Evolutionary conservation across 2,113 vertebrate species (phyloP).

Genomic region (Zootoca vivipara): DNA sequence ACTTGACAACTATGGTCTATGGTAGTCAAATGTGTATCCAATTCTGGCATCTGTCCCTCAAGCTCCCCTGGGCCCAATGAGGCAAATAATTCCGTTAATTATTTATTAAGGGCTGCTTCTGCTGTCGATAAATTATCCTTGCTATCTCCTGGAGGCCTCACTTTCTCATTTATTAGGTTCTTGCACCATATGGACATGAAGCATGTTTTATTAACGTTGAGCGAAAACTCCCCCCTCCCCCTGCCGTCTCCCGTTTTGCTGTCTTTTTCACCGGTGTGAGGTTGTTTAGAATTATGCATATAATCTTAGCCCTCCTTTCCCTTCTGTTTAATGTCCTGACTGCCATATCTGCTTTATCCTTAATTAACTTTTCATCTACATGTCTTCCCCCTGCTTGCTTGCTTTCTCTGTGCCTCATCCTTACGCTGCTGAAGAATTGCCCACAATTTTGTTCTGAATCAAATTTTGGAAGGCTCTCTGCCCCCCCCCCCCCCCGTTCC

Average conservation of each 20-base stretch:
- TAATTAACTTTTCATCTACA: conserved; percentile 61
- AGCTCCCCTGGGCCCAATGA: conserved; percentile 67
- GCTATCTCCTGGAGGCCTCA: conserved; percentile 60
- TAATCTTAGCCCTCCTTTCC: conserved; percentile 12
- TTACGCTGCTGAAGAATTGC: conserved; percentile 9
- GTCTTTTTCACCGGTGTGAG: background rate
- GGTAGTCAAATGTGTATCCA: conserved; percentile 20
- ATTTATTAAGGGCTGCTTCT: conserved; percentile 71
- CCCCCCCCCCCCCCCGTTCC: accelerated
- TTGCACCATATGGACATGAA: conserved; percentile 42
- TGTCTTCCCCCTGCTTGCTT: background rate
- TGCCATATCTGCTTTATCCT: conserved; percentile 40
- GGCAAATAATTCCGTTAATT: conserved; percentile 74
- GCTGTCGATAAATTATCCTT: conserved; percentile 68
- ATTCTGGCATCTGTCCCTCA: conserved; percentile 63
- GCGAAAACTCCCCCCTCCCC: background rate
- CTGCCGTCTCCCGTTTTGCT: conserved; percentile 1
- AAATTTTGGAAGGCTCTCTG: conserved; percentile 2
- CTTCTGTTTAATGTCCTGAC: conserved; percentile 7
- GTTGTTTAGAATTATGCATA: conserved; percentile 17
- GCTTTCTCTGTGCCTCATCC: background rate
- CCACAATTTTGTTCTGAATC: conserved; percentile 48
- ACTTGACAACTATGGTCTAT: too few species aligned
- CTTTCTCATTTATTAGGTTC: conserved; percentile 51
- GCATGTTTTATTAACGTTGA: conserved; percentile 36